A percentile compares a stretch with the other conserved stretches of the same genome.
Conservation (phyloP, 2,888 invertebrate genomes). For the Quadroppia sp. region DNA sequence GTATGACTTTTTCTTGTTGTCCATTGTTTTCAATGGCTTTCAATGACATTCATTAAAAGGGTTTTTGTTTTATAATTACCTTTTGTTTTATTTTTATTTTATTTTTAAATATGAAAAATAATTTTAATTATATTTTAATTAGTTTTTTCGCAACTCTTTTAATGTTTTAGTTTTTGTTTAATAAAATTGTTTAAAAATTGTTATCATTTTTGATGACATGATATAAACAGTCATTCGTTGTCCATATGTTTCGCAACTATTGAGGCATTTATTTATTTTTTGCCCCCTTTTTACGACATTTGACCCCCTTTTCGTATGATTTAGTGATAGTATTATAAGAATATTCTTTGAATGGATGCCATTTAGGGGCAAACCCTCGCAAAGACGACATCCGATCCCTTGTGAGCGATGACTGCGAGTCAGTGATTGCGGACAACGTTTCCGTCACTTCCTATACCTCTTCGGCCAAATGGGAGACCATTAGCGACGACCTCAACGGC, state of each 20-base stretch:
- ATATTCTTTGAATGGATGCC: not conserved
- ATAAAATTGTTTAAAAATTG: no score
- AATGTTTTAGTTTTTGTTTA: no score
- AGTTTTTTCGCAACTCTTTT: no score
- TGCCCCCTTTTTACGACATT: not conserved
- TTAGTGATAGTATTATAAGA: not conserved
- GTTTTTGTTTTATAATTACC: not conserved
- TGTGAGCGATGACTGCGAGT: constrained; percentile 37
- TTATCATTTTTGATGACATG: no score
- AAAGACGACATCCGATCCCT: constrained; percentile 20
- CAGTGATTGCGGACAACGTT: constrained; percentile 44
- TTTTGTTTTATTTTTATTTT: not conserved
- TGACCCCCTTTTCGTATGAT: no score
- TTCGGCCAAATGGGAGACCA: not conserved
- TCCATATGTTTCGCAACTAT: no score
- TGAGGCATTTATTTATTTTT: not conserved
- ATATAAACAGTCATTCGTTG: no score
- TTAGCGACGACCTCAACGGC: constrained; percentile 20
- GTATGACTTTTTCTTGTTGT: not conserved
- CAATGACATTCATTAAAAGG: not conserved
- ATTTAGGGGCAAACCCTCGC: not conserved
- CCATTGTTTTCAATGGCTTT: not conserved
- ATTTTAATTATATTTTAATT: no score
- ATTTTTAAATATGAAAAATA: no score
- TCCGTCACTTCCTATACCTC: constrained; percentile 43